Base-by-base conservation (phyloP, 1,140 invertebrate species). In the Spodoptera frugiperda region DNA sequence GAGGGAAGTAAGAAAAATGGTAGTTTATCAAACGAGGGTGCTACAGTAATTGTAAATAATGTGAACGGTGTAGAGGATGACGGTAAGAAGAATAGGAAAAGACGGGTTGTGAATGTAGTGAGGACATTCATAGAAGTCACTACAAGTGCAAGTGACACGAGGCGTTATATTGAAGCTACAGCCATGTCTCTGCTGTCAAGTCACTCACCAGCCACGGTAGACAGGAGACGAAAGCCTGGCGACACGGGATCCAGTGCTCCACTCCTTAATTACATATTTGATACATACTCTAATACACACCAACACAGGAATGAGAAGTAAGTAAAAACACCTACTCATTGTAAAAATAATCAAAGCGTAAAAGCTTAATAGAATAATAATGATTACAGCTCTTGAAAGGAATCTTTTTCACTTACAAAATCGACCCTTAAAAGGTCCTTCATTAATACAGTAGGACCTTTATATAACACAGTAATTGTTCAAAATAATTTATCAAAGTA, bases 221-320 rank as follows among this genome's bases (percentile, higher is more conserved):
- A 92, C 63, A 88, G 87, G 48, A 83, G 85, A 76, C 70, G 84
- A 17, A 93, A 90, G 70, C 84, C 86, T 15, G 90, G 89, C 10
- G 92, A 93, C 61, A 84, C 89, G 1, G 92, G 92, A 1, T 94
- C 92, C 19, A 92, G 88, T 68, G 89, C 92, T 0, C 92, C 92
- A 15, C 79, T 94, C 10, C 83, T 94, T n/a, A 94, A 94, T 79
- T 94, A 94, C 77, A 94, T 94, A 80, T 94, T 94, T 80, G 92
- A 94, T 80, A 89, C 92, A 2, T 92, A 93, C 82, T 90, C 92
- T 10, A 94, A 91, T 78, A 89, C 92, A 53, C 92, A 93, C 81
- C 88, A 93, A 12, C 92, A 93, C 61, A 89, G 88, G 70, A 93
- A 93, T 83, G 90, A 91, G 15, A 92, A 87, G 91, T 93, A 83